Base-by-base conservation (phyloP, 2,797 vertebrate genomes). In the Toxotes lorentzi region DNA sequence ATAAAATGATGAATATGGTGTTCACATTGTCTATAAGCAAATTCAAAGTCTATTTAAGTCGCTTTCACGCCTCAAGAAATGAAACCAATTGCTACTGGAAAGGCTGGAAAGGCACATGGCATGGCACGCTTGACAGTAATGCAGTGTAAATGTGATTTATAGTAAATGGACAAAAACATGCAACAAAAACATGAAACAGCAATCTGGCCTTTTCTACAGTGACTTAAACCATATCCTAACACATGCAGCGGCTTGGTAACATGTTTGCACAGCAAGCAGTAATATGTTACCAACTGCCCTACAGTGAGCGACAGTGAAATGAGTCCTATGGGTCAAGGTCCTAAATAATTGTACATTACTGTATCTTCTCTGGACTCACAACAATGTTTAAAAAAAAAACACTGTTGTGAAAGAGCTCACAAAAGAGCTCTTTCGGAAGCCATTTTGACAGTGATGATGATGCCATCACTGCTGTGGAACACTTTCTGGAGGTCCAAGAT, bases 171-270 rank as follows among this genome's bases (percentile, higher is more conserved):
- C 19, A 48, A 50, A 76, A 84, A 83, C 48, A 16, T 56, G 73
- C 74, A 74, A n/a, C n/a, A n/a, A n/a, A n/a, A n/a, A n/a, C n/a
- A n/a, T n/a, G 56, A 78, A 86, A 75, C 24, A 23, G 59, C 85
- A 71, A 24, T 70, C 56, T 78, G 70, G 59, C 35, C 40, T 4
- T 81, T 74, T 75, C 35, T 34, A 35, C 48, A 69, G 7, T 34
- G 13, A 45, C 21, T 73, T 35, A 0, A 7, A 23, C 50, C 13
- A 59, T 59, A 57, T 56, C 8, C n/a, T 11, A 41, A n/a, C 66
- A 51, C 40, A 32, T 4, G 30, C 27, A 30, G 32, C 73, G 62
- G 27, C 23, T 74, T 34, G 0, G 51, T 16, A 74, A 67, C 27
- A 45, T 0, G 1, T 40, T 54, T 58, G 35, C 24, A 47, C 34